Evolutionary conservation across 2,797 vertebrate species (phyloP).

Genomic region (Neosilurus mollespiculum): DNA sequence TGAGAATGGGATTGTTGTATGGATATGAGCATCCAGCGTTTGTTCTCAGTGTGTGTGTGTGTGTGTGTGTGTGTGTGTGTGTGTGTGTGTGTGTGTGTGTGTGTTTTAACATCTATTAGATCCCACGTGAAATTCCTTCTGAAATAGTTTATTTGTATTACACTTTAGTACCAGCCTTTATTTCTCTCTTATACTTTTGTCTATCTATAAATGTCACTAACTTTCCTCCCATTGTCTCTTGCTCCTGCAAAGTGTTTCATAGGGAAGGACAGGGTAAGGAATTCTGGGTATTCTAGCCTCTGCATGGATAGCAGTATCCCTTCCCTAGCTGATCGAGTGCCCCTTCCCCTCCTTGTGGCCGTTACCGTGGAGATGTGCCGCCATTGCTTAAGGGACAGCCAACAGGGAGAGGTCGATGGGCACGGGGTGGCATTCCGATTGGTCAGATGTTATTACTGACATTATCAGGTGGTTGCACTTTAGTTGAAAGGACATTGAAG

Average conservation of each 20-base stretch:
- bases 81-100: constrained; percentile 10
- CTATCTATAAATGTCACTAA: constrained; percentile 64
- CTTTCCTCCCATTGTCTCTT: constrained; percentile 73
- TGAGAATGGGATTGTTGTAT: constrained; percentile 60
- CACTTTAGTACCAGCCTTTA: background rate
- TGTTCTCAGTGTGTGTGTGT: constrained; percentile 7
- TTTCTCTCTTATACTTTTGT: constrained; percentile 4
- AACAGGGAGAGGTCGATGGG: constrained; percentile 50
- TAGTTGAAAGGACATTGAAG: constrained; percentile 38
- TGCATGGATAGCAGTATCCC: constrained; percentile 71
- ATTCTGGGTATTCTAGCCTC: constrained; percentile 67
- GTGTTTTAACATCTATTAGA: background rate
- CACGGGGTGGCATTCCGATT: constrained; percentile 43
- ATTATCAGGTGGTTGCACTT: constrained; percentile 53
- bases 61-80: constrained; percentile 21
- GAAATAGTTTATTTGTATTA: background rate
- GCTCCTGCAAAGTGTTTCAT: constrained; percentile 78
- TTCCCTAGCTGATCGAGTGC: constrained; percentile 60
- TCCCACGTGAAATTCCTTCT: background rate
- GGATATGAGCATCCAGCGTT: constrained; percentile 22
- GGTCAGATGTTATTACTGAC: constrained; percentile 40
- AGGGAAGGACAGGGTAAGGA: constrained; percentile 82
- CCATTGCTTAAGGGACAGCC: constrained; percentile 25
- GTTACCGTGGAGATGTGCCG: constrained; percentile 38
- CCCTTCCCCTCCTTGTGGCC: constrained; percentile 68